Evolutionary conservation across 2,888 invertebrate species (phyloP), one percentile per base, ranked within the genome.

Genomic region (Caenorhabditis macrosperma): DNA sequence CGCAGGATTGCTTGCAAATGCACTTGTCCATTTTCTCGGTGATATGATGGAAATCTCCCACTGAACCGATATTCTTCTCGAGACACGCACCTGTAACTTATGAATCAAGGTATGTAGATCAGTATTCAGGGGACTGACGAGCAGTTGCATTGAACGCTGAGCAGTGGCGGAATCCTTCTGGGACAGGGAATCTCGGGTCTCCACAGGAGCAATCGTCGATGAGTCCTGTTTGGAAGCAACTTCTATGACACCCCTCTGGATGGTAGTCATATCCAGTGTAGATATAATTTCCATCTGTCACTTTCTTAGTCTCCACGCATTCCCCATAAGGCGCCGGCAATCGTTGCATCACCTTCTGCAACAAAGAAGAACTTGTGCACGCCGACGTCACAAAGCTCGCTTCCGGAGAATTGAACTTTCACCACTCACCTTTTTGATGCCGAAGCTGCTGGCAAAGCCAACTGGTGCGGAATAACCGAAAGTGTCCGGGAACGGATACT

Each of bases 401-500:
- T 75, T 63, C 55, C 44, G 44, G 44, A n/a, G n/a, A n/a, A n/a
- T n/a, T 33, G 33, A 5, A 33, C 44, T 17, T 44, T n/a, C 4
- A 9, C 17, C 17, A n/a, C 44, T 44, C 35, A 82, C 84, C 82
- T 86, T 86, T 50, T 85, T 85, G 59, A 86, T 82, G 67, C 86
- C 86, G 44, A 86, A 86, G 38, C 82, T 82, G 50, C 79, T 79
- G 10, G 84, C 83, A 71, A 85, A 86, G 28, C 85, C 86, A 71
- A 85, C 85, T 30, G 86, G 86, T 1, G 86, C 86, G 15, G 82
- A 83, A 67, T 85, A 84, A 33, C 86, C 86, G 41, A 86, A 86
- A 4, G 86, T 85, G 52, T 86, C 86, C 12, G 86, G 86, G 76
- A 86, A 86, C 24, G 86, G 86, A 35, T 75, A 83, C 72, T 83